Evolutionary conservation across 1,140 invertebrate genomes (phyloP), one percentile per base, ranked within the genome.

Genomic region (Plectrocnemia conspersa): DNA sequence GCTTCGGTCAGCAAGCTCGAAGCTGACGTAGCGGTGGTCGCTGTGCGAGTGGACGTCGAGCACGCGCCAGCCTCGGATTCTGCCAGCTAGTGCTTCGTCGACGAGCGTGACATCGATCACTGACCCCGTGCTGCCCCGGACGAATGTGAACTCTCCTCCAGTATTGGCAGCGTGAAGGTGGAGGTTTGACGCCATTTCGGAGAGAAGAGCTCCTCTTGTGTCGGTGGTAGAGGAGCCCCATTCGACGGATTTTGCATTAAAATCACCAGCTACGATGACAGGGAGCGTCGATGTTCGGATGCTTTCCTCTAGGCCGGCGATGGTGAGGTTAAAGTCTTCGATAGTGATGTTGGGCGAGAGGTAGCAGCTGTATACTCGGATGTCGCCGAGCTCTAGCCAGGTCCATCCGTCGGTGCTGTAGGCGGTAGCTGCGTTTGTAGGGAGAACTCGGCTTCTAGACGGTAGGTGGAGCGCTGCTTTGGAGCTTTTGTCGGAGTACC

Each of bases 221-320:
- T 66, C 57, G 2, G 33, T 23, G 11, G n/a, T 16, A 24, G 56
- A 23, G 32, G 56, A 56, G 1, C 60, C 62, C 63, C 62, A 65
- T 19, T 61, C 48, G 2, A 46, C 25, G 2, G 58, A 52, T 53
- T 61, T 64, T 10, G 52, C 41, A 32, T 66, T 65, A 23, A 64
- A 57, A 47, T 66, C 65, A 13, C 63, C 64, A 24, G 55, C 53
- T 9, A 66, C 56, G 0, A 66, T 23, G 2, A 6, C 6, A 6
- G 27, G 27, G n/a, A 6, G 6, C 6, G 27, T 29, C n/a, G 5
- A 6, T 35, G 10, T n/a, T 32, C 4, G 21, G 36, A 32, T 24
- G 22, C 11, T 29, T 6, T 29, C 27, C 6, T 7, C 27, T 7
- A 29, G 27, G 27, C 27, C n/a, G 6, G 6, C 6, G 6, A 29